These are phyloP conservation scores for Drosophila ustulata DNA, from an alignment of 2,888 invertebrate genomes.

Conservation along the genomic window DNA sequence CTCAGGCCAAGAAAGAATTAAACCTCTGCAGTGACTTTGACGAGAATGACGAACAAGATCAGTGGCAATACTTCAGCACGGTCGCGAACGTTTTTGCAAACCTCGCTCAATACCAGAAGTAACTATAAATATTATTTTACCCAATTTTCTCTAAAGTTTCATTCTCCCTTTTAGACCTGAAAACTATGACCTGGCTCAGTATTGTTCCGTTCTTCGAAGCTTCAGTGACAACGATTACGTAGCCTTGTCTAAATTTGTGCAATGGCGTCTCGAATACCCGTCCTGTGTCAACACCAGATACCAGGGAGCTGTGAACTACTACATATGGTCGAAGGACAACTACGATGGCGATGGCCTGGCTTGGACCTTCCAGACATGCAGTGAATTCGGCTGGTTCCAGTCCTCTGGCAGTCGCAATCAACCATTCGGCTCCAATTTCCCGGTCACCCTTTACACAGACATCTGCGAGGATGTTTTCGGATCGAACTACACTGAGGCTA, in stretches of 20 bases:
- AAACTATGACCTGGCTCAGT: conserved; percentile 44
- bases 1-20: conserved; percentile 53
- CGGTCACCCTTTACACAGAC: conserved; percentile 66
- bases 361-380: conserved; percentile 93
- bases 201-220: conserved; percentile 54
- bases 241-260: conserved; percentile 60
- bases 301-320: conserved; percentile 46
- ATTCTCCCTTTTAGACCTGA: conserved; percentile 40
- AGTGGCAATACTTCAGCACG: conserved; percentile 69
- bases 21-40: conserved; percentile 72
- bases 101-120: conserved; percentile 74
- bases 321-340: conserved; percentile 58
- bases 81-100: conserved; percentile 73
- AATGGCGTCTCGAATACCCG: conserved; percentile 51
- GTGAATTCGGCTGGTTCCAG: conserved; percentile 93
- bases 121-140: neutral
- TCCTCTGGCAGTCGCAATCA: conserved; percentile 87
- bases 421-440: conserved; percentile 85
- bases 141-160: neutral
- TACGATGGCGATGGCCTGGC: conserved; percentile 85
- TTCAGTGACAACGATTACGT: conserved; percentile 54
- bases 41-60: conserved; percentile 53
- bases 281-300: conserved; percentile 62
- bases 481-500: conserved; percentile 36
- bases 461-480: conserved; percentile 68